Evolutionary conservation across 2,888 invertebrate species (phyloP).

Genomic region (Chymomyza amoena): DNA sequence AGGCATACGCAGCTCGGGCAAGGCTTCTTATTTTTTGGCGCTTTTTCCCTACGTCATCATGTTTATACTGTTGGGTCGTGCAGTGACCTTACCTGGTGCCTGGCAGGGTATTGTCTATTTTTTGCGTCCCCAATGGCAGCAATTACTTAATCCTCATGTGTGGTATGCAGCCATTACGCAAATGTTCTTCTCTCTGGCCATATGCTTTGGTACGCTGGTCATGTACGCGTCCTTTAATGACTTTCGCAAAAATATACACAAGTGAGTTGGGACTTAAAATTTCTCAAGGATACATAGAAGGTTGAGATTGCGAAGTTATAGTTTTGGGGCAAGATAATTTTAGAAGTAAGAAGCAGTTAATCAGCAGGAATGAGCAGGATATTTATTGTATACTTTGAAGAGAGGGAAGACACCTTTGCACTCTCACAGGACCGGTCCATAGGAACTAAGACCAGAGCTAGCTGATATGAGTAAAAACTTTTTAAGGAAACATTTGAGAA

Average conservation of each 20-base stretch:
- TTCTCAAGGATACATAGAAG: too few relatives aligned
- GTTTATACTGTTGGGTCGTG: constrained; percentile 81
- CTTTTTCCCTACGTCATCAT: constrained; percentile 84
- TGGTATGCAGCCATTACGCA: constrained; percentile 84
- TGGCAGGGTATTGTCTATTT: constrained; percentile 83
- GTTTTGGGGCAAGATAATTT: too few relatives aligned
- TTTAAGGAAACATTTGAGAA: too few relatives aligned
- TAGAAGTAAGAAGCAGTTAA: too few relatives aligned
- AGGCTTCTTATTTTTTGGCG: constrained; percentile 85
- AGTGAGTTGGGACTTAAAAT: constrained; percentile 68
- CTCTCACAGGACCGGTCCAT: too few relatives aligned
- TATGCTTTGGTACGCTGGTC: constrained; percentile 82
- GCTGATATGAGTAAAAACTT: too few relatives aligned
- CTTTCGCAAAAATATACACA: constrained; percentile 82
- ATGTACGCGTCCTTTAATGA: constrained; percentile 83
- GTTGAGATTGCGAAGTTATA: too few relatives aligned
- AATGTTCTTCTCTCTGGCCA: constrained; percentile 83
- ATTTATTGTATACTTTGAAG: too few relatives aligned
- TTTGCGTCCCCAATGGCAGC: constrained; percentile 83
- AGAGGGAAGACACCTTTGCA: too few relatives aligned
- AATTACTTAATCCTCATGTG: constrained; percentile 79
- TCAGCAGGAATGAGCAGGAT: too few relatives aligned
- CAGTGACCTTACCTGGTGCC: constrained; percentile 82
- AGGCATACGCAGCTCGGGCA: constrained; percentile 82
- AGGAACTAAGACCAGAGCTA: too few relatives aligned